Percentiles rank a stretch among this genome's conserved stretches.
phyloP scores from a whole-genome alignment of 1,140 invertebrate species.

The Trichogramma pretiosum region DNA sequence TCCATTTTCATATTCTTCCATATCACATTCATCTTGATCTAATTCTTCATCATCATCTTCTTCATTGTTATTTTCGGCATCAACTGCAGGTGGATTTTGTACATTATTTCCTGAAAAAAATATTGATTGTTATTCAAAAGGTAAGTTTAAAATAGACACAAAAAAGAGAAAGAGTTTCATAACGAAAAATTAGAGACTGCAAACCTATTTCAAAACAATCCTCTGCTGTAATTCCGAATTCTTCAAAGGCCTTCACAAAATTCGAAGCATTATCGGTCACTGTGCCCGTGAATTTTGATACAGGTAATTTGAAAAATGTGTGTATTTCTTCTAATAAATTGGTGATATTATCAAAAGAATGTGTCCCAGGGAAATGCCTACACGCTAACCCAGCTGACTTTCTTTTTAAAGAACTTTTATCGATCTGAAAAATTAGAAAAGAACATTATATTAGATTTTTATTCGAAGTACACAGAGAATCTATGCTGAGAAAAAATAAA shows the following conservation, averaged over 20 bases:
- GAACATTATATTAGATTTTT: too few species aligned
- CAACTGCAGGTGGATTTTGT: too few species aligned
- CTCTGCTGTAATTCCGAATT: slow-evolving; percentile 8
- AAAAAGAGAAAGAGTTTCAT: neutral
- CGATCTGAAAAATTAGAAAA: neutral
- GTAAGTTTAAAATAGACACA: too few species aligned
- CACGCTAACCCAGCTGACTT: slow-evolving; percentile 19
- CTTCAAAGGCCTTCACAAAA: too few species aligned
- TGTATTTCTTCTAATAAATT: slow-evolving; percentile 15
- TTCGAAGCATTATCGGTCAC: slow-evolving; percentile 24
- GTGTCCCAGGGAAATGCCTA: slow-evolving; percentile 16
- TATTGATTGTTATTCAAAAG: too few species aligned
- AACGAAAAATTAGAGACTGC: neutral
- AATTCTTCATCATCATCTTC: neutral
- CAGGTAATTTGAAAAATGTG: slow-evolving; percentile 8
- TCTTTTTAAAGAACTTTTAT: slow-evolving; percentile 9
- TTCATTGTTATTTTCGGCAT: neutral
- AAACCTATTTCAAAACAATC: neutral
- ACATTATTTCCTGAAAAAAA: too few species aligned
- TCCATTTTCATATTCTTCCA: slow-evolving; percentile 2
- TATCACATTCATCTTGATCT: neutral
- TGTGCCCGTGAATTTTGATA: slow-evolving; percentile 17
- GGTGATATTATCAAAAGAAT: slow-evolving; percentile 19
- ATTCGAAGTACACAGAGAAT: too few species aligned
- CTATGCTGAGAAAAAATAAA: too few species aligned